Evolutionary conservation across 2,797 vertebrate species (phyloP).

Genomic region (Rhabdophis nuchalis): DNA sequence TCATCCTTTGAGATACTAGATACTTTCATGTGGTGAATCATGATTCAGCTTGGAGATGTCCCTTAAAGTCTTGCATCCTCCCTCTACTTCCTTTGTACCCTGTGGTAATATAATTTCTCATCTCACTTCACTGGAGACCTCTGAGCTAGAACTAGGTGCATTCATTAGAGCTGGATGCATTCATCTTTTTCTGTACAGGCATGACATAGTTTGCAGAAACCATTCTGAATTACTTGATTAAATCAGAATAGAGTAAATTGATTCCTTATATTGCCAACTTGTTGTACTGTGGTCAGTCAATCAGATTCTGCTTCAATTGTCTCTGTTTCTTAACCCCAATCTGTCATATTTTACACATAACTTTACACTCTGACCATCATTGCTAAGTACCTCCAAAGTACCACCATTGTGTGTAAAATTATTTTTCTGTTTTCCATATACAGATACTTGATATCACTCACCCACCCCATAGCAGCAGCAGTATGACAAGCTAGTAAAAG

Average conservation of each 20-base stretch:
- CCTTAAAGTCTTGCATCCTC: not conserved
- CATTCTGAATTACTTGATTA: not conserved
- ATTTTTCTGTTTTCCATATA: constrained; percentile 60
- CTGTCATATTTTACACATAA: not conserved
- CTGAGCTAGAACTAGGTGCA: not conserved
- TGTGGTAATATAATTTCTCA: not conserved
- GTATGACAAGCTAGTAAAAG: constrained; percentile 61
- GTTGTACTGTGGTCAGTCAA: not conserved
- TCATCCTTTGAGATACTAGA: not conserved
- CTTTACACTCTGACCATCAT: not conserved
- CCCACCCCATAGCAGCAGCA: constrained; percentile 49
- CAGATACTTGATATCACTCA: not conserved
- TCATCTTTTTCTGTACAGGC: not conserved
- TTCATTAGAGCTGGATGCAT: too few species aligned
- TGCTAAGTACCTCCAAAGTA: constrained; percentile 49
- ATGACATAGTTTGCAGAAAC: not conserved
- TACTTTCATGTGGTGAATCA: not conserved
- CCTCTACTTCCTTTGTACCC: not conserved
- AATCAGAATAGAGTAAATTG: not conserved
- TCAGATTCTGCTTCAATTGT: not conserved
- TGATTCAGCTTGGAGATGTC: not conserved
- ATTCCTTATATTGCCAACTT: not conserved
- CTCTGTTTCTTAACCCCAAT: not conserved
- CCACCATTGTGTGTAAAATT: constrained; percentile 54
- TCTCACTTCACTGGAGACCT: not conserved